A percentile compares a stretch with the other conserved stretches of the same genome.
Conservation (phyloP, 2,888 invertebrate genomes). For the Drosophila mayaguana region DNA sequence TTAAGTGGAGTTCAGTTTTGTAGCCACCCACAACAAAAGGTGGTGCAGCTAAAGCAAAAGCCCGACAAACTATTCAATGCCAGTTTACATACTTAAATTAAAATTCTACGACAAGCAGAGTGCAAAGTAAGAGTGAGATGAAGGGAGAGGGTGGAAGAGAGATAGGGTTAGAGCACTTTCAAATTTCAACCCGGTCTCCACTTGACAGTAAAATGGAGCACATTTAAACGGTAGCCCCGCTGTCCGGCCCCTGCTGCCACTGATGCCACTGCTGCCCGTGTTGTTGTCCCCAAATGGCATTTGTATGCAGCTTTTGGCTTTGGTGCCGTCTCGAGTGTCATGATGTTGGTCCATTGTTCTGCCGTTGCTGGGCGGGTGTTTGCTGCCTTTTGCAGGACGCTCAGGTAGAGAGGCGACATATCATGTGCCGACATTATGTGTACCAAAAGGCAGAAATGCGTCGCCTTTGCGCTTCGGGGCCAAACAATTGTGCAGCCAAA, state of each 20-base stretch:
- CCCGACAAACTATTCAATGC: constrained; percentile 74
- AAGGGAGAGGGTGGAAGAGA: neutral
- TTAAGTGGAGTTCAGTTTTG: constrained; percentile 45
- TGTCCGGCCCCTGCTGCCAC: constrained; percentile 20
- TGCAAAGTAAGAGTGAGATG: constrained; percentile 25
- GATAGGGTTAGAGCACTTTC: constrained; percentile 51
- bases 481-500: constrained; percentile 39
- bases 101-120: constrained; percentile 66
- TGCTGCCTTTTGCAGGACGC: constrained; percentile 36
- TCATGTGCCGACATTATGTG: constrained; percentile 70
- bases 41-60: constrained; percentile 14
- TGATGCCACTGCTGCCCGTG: neutral
- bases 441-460: constrained; percentile 69
- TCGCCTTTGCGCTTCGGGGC: constrained; percentile 37
- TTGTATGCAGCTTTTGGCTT: constrained; percentile 69
- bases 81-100: constrained; percentile 80
- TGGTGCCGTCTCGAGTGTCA: constrained; percentile 67
- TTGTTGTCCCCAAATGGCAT: constrained; percentile 45
- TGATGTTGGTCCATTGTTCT: constrained; percentile 58
- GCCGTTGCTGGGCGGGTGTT: constrained; percentile 22
- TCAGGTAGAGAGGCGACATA: constrained; percentile 80
- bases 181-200: constrained; percentile 76
- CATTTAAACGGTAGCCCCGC: constrained; percentile 71
- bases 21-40: constrained; percentile 65
- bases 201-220: constrained; percentile 83